Base-by-base conservation (phyloP, 2,113 vertebrate species). In the Nannobrachium achirus region DNA sequence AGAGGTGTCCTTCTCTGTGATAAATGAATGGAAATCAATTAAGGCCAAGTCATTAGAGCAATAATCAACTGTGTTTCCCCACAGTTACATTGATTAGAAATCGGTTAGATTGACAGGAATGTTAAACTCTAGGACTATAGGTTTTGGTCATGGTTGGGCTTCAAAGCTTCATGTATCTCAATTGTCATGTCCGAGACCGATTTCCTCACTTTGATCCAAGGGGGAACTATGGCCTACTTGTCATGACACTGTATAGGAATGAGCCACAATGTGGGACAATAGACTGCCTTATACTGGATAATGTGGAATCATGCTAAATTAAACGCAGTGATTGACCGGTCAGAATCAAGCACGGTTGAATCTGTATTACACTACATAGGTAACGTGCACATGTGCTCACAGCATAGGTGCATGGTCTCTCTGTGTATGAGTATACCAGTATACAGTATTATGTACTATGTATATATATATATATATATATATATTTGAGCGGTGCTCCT, bases 21-120 rank as follows among this genome's bases (percentile, higher is more conserved):
- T 81, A 79, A 80, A 83, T 56, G 70, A 87, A 82, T 76, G 78
- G 69, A 82, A 85, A 90, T 88, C 84, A 87, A 87, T 89, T 63
- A 8, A 25, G 50, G 61, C 45, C 65, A 80, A 70, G 89, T 89
- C 83, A 83, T 89, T 88, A 89, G 69, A 82, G 80, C 39, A 11
- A 90, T 90, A 86, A 85, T 89, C 87, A 86, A 87, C 64, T 81
- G 60, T 19, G 76, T 79, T 63, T 49, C 56, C 66, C 20, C 64
- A 66, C 56, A 74, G 79, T 62, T 55, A 40, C 63, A 87, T 86
- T 88, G 87, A 90, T 91, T 82, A 60, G 66, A 75, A 80, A 77
- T 58, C 72, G 57, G 61, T 80, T 61, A 88, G 84, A 89, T 79
- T 89, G 88, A 81, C 87, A 87, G 75, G 59, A 48, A 18, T 63